A percentile compares a stretch with the other conserved stretches of the same genome.
Conservation (phyloP, 1,140 invertebrate species). For the Scaptomyza montana region DNA sequence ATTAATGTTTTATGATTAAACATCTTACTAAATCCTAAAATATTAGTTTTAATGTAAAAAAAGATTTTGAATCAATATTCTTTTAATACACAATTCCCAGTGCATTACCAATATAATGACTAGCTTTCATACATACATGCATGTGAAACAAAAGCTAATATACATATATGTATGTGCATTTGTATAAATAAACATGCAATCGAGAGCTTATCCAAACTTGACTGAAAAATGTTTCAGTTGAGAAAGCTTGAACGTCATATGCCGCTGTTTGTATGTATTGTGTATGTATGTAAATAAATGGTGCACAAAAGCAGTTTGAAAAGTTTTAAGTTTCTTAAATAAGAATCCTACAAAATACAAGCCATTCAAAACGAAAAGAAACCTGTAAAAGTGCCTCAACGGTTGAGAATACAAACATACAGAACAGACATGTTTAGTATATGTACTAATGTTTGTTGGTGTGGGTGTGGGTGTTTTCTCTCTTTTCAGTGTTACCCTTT, state of each 20-base stretch:
- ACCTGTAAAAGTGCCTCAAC: constrained; percentile 37
- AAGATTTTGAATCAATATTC: background rate
- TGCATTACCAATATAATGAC: background rate
- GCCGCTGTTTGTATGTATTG: background rate
- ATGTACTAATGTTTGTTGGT: background rate
- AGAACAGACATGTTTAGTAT: background rate
- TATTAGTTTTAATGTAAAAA: too few relatives aligned
- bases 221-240: constrained; percentile 12
- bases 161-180: too few relatives aligned
- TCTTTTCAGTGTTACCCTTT: constrained; percentile 22
- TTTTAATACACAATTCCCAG: background rate
- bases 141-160: background rate
- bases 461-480: constrained; percentile 3
- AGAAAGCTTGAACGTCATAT: constrained; percentile 12
- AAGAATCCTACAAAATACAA: constrained; percentile 19
- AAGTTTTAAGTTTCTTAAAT: constrained; percentile 23
- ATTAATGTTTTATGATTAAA: too few relatives aligned
- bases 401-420: background rate
- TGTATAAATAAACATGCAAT: constrained; percentile 1
- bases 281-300: background rate
- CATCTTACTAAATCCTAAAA: too few relatives aligned
- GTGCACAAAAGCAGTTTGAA: too few relatives aligned
- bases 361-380: constrained; percentile 17
- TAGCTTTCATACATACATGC: background rate
- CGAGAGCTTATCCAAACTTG: background rate